phyloP scores from a whole-genome alignment of 2,113 vertebrate genomes.

The Archilochus colubris region DNA sequence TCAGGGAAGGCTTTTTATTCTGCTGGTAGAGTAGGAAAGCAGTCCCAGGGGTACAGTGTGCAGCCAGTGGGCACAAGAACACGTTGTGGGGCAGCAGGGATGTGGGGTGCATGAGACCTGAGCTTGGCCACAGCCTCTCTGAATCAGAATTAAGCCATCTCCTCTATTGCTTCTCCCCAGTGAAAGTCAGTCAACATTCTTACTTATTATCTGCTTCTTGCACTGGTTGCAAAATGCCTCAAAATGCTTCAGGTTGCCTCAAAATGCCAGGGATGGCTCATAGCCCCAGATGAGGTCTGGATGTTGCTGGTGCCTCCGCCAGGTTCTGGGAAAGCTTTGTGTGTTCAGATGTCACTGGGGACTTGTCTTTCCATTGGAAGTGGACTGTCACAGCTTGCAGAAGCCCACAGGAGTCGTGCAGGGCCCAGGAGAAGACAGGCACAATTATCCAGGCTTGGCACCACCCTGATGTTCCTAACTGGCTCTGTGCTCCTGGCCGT shows the following conservation, averaged over 20 bases:
- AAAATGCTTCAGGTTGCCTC: no score
- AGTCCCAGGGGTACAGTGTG: neutral
- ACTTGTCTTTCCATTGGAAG: neutral
- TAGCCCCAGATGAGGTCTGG: fast-evolving
- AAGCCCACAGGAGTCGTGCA: neutral
- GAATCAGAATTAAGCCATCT: neutral
- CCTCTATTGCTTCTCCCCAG: neutral
- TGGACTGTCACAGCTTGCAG: neutral
- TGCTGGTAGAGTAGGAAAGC: neutral
- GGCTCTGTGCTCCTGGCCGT: fast-evolving
- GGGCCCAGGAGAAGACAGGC: neutral
- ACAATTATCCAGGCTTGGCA: neutral
- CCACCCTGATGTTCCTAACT: neutral
- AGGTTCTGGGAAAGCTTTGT: neutral
- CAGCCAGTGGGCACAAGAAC: neutral
- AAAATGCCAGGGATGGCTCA: neutral
- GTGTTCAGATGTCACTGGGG: neutral
- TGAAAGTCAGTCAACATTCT: neutral
- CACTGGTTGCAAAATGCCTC: neutral
- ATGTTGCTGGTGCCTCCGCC: neutral
- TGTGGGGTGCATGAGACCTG: neutral
- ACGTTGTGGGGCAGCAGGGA: fast-evolving
- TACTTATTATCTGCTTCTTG: neutral
- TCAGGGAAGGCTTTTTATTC: neutral
- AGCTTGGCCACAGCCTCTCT: neutral